Conservation (phyloP, 1,140 invertebrate genomes). For the Littorina saxatilis region DNA sequence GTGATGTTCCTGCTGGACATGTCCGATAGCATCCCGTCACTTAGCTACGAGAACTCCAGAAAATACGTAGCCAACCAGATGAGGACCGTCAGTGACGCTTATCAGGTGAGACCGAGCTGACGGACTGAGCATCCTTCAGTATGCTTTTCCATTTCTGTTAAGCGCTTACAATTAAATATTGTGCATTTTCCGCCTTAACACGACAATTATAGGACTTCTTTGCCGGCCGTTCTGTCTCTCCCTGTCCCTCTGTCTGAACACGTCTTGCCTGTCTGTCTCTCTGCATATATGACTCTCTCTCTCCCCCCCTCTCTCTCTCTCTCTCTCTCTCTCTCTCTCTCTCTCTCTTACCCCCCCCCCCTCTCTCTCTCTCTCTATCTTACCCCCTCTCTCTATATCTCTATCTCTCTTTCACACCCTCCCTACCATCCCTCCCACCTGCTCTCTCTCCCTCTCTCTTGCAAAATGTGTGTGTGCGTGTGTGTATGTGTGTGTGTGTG, state of each 20-base stretch:
- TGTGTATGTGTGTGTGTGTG: too few species aligned
- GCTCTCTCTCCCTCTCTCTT: background rate
- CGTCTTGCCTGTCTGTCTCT: background rate
- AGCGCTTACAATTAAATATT: too few species aligned
- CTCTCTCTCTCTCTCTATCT: background rate
- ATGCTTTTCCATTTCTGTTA: too few species aligned
- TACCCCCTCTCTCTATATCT: background rate
- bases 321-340: background rate
- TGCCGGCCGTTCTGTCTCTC: too few species aligned
- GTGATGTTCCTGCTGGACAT: slow-evolving; percentile 47
- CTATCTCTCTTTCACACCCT: background rate
- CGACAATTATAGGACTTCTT: too few species aligned
- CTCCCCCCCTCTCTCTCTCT: background rate
- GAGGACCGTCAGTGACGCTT: background rate
- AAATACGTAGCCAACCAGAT: slow-evolving; percentile 36
- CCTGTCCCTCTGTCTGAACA: too few species aligned
- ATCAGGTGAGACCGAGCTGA: slow-evolving; percentile 18
- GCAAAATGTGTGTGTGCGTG: too few species aligned
- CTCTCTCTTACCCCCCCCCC: background rate
- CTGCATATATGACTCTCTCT: background rate
- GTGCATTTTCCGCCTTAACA: too few species aligned
- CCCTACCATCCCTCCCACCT: background rate
- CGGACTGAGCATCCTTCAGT: too few species aligned
- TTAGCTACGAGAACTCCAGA: slow-evolving; percentile 19
- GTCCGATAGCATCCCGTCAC: slow-evolving; percentile 38